Evolutionary conservation across 2,888 invertebrate species (phyloP).

Genomic region (Andricus curvator): DNA sequence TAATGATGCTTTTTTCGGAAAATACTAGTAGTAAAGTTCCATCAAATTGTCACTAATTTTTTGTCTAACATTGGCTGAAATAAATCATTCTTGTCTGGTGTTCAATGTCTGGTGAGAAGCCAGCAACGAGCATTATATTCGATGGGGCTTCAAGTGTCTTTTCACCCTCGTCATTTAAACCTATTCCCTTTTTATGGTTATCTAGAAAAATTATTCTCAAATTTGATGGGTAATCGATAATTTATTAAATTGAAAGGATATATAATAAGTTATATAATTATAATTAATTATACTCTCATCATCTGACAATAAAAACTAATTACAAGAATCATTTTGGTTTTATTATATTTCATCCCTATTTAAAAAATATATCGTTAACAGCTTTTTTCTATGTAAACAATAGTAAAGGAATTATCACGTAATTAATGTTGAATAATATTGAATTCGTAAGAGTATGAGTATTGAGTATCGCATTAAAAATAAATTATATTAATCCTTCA

Average conservation of each 20-base stretch:
- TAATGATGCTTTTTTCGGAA: too few relatives aligned
- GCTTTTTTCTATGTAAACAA: too few relatives aligned
- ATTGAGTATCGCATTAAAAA: too few relatives aligned
- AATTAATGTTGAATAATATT: constrained; percentile 21
- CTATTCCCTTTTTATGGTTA: background rate
- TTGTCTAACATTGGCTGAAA: background rate
- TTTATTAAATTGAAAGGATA: background rate
- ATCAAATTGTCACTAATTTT: background rate
- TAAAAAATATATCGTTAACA: background rate
- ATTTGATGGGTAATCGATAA: background rate
- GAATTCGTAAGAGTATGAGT: too few relatives aligned
- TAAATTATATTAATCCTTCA: too few relatives aligned
- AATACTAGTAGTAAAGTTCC: background rate
- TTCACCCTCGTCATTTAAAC: constrained; percentile 9
- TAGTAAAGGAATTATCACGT: background rate
- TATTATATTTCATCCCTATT: background rate
- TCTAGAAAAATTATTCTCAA: background rate
- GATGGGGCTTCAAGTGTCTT: constrained; percentile 14
- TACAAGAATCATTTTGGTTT: background rate
- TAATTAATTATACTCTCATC: background rate
- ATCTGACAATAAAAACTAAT: background rate
- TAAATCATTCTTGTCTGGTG: constrained; percentile 7
- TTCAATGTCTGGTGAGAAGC: constrained; percentile 15
- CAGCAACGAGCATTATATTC: constrained; percentile 8
- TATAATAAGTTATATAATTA: too few relatives aligned